Evolutionary conservation across 2,797 vertebrate species (phyloP).

Genomic region (Poecilia gillii): DNA sequence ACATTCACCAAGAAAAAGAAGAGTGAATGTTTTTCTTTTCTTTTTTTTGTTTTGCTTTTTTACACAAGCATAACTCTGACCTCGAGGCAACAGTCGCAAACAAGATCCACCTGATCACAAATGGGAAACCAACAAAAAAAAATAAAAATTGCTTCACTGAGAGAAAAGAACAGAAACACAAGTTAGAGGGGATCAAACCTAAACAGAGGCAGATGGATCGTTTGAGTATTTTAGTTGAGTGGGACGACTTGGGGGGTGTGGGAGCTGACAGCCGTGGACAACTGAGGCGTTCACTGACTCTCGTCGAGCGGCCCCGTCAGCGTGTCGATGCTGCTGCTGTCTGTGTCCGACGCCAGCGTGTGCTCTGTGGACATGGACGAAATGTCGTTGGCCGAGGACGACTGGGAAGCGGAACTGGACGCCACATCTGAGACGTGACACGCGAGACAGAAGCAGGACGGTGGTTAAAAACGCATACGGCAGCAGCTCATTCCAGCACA

Average conservation of each 20-base stretch:
- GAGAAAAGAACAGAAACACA: conserved; percentile 19
- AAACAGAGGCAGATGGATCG: conserved; percentile 35
- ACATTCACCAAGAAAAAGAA: conserved; percentile 39
- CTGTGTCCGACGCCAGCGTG: conserved; percentile 96
- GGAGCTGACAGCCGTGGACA: conserved; percentile 19
- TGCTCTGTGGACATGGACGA: conserved; percentile 99
- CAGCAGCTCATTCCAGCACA: background rate
- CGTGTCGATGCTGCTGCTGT: conserved; percentile 98
- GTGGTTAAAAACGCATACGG: background rate
- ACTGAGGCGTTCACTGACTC: conserved; percentile 84
- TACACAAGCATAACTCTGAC: conserved; percentile 38
- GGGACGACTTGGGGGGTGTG: conserved; percentile 3
- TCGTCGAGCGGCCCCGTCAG: conserved; percentile 91
- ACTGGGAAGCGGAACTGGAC: conserved; percentile 92
- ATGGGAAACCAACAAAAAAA: conserved; percentile 37
- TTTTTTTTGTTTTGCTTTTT: background rate
- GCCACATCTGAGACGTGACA: conserved; percentile 83
- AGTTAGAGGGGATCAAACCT: conserved; percentile 7
- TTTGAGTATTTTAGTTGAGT: conserved; percentile 33
- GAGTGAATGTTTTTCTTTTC: background rate
- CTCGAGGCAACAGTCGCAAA: conserved; percentile 42
- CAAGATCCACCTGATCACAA: conserved; percentile 28
- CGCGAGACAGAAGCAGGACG: conserved; percentile 10
- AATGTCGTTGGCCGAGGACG: conserved; percentile 97
- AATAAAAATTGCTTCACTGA: conserved; percentile 61